A percentile compares a stretch with the other conserved stretches of the same genome.
Conservation (phyloP, 1,140 invertebrate species). For the Drosophila trapezifrons region DNA sequence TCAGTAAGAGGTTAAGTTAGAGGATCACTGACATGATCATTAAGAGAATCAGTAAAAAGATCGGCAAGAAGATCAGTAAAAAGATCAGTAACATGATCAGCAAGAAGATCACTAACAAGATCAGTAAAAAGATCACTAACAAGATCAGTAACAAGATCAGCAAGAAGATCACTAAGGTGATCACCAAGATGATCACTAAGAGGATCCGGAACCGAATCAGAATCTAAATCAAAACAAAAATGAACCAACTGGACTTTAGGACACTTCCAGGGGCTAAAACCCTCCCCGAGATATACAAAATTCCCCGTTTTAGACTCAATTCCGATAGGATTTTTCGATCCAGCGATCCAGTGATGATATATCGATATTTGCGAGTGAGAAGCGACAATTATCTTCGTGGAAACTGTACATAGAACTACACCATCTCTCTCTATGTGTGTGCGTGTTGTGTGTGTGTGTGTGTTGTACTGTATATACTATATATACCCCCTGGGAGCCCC, state of each 20-base stretch:
- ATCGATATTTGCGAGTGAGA: slow-evolving; percentile 27
- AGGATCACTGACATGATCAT: too few species aligned
- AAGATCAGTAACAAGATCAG: neutral
- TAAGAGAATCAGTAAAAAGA: too few species aligned
- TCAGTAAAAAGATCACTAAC: neutral
- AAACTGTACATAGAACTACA: slow-evolving; percentile 35
- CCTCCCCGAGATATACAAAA: too few species aligned
- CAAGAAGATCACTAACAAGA: neutral
- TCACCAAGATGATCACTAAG: neutral
- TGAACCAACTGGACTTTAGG: neutral
- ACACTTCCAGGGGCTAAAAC: neutral
- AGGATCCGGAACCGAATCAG: neutral
- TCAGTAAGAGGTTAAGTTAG: too few species aligned
- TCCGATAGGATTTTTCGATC: neutral
- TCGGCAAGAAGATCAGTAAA: neutral
- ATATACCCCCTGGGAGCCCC: neutral
- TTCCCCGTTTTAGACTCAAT: neutral
- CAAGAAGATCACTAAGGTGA: too few species aligned
- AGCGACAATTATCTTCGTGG: slow-evolving; percentile 32
- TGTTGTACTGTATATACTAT: slow-evolving; percentile 23
- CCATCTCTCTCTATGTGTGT: slow-evolving; percentile 10
- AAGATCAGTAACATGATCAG: neutral
- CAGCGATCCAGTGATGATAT: neutral
- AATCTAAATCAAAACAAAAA: slow-evolving; percentile 4
- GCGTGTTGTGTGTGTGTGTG: slow-evolving; percentile 17